These are phyloP conservation scores for Phoxinus dragarum DNA, from an alignment of 2,797 vertebrate genomes.

Conservation along the genomic window DNA sequence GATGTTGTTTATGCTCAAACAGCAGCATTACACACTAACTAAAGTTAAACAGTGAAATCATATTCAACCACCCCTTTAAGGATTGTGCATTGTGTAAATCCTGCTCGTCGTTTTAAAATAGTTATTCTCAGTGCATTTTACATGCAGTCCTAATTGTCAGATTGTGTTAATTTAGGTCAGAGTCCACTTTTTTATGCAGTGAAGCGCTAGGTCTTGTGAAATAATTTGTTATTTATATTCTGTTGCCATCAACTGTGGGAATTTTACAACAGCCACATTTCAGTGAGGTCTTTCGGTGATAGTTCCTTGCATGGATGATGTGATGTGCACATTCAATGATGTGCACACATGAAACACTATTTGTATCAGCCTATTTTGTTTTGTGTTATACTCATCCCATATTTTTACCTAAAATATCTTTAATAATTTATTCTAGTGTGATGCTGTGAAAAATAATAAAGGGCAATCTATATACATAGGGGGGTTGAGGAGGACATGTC, in stretches of 20 bases:
- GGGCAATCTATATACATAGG: neutral
- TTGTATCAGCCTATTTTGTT: neutral
- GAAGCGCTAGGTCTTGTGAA: conserved; percentile 17
- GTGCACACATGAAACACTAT: neutral
- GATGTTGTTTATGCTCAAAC: too few relatives aligned
- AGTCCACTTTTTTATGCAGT: conserved; percentile 2
- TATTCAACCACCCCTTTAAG: neutral
- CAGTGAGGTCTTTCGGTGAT: conserved; percentile 18
- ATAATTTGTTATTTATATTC: neutral
- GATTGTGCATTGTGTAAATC: neutral
- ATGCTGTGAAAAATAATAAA: neutral
- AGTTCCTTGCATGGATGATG: neutral
- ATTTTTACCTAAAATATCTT: neutral
- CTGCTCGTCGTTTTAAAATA: neutral
- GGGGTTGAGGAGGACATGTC: neutral
- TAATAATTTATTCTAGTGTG: neutral
- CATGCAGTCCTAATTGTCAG: neutral
- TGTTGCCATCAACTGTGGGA: conserved; percentile 3
- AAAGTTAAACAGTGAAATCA: too few relatives aligned
- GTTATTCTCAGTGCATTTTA: neutral
- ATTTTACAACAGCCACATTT: conserved; percentile 32
- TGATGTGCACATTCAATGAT: neutral
- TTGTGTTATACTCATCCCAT: neutral
- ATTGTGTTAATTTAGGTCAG: neutral
- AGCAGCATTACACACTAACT: too few relatives aligned